Conservation (phyloP, 1,140 invertebrate genomes). For the Lordiphosa collinella region DNA sequence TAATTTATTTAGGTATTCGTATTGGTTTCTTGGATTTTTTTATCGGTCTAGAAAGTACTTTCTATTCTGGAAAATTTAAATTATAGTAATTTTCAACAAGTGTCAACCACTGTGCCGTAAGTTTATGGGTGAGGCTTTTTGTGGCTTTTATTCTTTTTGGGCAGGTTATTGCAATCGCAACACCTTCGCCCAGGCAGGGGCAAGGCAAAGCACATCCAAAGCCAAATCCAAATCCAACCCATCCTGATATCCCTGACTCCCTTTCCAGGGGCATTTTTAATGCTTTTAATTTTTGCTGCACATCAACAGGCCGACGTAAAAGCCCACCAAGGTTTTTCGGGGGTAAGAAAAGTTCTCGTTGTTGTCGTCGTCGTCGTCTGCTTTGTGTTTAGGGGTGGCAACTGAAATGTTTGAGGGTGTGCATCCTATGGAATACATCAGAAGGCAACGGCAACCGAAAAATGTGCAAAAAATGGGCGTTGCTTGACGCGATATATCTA, state of each 20-base stretch:
- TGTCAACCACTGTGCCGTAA: slow-evolving; percentile 22
- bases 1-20: too few relatives aligned
- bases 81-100: not conserved
- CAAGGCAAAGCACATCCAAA: not conserved
- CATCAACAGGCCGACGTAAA: slow-evolving; percentile 25
- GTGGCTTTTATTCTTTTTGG: slow-evolving; percentile 16
- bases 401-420: slow-evolving; percentile 37
- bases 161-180: slow-evolving; percentile 61
- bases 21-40: too few relatives aligned
- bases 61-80: too few relatives aligned
- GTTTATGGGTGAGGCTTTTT: slow-evolving; percentile 23
- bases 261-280: slow-evolving; percentile 63
- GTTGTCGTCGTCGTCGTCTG: slow-evolving; percentile 1
- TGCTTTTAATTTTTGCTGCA: slow-evolving; percentile 75
- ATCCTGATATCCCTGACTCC: slow-evolving; percentile 14
- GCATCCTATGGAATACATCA: slow-evolving; percentile 33
- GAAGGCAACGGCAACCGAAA: slow-evolving; percentile 41
- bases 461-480: slow-evolving; percentile 77
- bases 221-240: not conserved
- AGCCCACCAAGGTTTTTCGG: slow-evolving; percentile 48
- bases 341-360: slow-evolving; percentile 54
- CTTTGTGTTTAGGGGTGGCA: slow-evolving; percentile 59
- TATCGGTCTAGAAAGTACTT: too few relatives aligned
- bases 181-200: slow-evolving; percentile 39
- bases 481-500: slow-evolving; percentile 67